Evolutionary conservation across 1,140 invertebrate genomes (phyloP).

Genomic region (Drosophila nasuta): DNA sequence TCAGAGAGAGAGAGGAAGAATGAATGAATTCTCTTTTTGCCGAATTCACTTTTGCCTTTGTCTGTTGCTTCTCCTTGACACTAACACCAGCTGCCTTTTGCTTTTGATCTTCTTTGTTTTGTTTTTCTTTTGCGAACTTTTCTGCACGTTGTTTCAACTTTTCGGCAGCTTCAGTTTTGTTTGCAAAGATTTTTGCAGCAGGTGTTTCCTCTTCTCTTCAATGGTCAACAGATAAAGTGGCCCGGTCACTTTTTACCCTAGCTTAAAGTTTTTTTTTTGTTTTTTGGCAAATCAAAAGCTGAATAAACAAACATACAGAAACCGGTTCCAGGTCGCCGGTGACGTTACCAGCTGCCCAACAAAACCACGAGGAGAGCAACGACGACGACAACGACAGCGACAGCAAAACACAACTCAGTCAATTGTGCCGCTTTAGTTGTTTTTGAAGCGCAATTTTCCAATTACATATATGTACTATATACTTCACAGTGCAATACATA

Average conservation of each 20-base stretch:
- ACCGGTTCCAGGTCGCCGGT: conserved; percentile 40
- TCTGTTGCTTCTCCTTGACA: not conserved
- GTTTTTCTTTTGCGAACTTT: not conserved
- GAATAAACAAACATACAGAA: conserved; percentile 26
- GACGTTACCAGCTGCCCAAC: conserved; percentile 46
- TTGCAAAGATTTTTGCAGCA: conserved; percentile 48
- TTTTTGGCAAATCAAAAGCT: conserved; percentile 34
- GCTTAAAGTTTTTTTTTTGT: conserved; percentile 19
- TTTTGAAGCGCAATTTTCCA: conserved; percentile 54
- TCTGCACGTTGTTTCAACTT: conserved; percentile 11
- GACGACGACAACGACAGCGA: not conserved
- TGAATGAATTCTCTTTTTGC: no score
- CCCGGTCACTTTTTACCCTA: conserved; percentile 38
- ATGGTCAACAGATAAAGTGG: conserved; percentile 23
- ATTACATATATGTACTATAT: conserved; percentile 35
- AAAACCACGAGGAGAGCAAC: not conserved
- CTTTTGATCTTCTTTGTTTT: not conserved
- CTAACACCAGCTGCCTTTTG: not conserved
- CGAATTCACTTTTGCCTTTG: not conserved
- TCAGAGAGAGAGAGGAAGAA: not conserved
- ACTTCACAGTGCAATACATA: not conserved
- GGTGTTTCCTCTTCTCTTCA: conserved; percentile 35
- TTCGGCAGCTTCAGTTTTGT: conserved; percentile 3
- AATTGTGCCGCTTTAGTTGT: conserved; percentile 25
- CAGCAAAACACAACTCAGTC: conserved; percentile 29